These are phyloP conservation scores for Laupala kohalensis DNA, from an alignment of 1,140 invertebrate genomes.

Conservation along the genomic window DNA sequence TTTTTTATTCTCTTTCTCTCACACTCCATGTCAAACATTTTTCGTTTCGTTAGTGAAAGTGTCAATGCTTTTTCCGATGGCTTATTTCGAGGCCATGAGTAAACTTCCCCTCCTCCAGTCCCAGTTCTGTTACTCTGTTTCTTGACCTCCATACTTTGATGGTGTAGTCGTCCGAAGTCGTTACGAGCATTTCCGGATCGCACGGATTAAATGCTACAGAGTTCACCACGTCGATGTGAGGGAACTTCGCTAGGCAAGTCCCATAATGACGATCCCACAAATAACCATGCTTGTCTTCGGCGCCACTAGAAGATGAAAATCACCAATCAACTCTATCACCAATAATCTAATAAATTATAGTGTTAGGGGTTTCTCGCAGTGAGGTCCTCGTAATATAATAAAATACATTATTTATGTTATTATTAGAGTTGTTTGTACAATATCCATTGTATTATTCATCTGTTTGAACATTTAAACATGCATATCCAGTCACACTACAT, in stretches of 20 bases:
- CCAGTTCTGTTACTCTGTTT: slow-evolving; percentile 3
- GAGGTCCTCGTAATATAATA: no score
- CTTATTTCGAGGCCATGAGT: slow-evolving; percentile 1
- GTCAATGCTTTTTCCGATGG: neutral
- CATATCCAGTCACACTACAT: no score
- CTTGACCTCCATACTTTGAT: slow-evolving; percentile 10
- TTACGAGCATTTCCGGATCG: slow-evolving; percentile 71
- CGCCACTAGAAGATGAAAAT: slow-evolving; percentile 46
- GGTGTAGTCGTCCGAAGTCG: slow-evolving; percentile 73
- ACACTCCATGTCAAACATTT: no score
- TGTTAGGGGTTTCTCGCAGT: neutral
- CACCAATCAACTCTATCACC: neutral
- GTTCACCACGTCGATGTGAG: slow-evolving; percentile 73
- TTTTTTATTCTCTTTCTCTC: no score
- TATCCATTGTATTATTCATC: no score
- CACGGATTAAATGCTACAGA: slow-evolving; percentile 75
- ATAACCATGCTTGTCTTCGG: slow-evolving; percentile 75
- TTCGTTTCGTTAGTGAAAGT: no score
- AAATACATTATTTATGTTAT: no score
- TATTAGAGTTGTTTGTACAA: no score
- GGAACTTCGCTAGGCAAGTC: slow-evolving; percentile 59
- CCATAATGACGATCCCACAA: slow-evolving; percentile 81
- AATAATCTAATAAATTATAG: neutral
- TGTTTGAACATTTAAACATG: no score
- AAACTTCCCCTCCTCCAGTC: neutral